A percentile compares a stretch with the other conserved stretches of the same genome.
Conservation (phyloP, 2,888 invertebrate genomes). For the Slavum lentiscoides region DNA sequence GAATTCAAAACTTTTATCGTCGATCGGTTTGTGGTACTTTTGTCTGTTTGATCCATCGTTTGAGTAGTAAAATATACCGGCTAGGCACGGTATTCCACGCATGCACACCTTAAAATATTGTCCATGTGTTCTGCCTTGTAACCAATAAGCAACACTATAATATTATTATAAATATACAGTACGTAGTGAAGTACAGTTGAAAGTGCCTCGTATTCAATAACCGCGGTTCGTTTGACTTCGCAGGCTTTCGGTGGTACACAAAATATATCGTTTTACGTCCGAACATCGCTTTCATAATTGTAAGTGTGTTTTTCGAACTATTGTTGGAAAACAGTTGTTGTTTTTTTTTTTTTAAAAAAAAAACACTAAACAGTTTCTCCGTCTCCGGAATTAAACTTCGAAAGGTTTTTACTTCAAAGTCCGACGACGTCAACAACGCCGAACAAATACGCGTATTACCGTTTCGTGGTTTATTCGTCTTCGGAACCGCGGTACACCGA, state of each 20-base stretch:
- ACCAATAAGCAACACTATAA: slow-evolving; percentile 2
- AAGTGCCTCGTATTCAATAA: background rate
- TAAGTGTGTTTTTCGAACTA: background rate
- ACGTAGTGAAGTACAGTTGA: background rate
- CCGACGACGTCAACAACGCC: background rate
- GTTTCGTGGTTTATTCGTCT: too few species aligned
- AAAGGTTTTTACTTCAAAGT: background rate
- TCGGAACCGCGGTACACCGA: too few species aligned
- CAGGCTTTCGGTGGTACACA: background rate
- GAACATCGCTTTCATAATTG: background rate
- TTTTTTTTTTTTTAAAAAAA: too few species aligned
- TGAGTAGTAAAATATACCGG: background rate
- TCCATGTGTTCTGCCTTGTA: slow-evolving; percentile 29
- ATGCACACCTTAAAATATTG: slow-evolving; percentile 18
- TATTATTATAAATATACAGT: too few species aligned
- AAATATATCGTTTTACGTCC: slow-evolving; percentile 14
- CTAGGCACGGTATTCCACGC: slow-evolving; percentile 25
- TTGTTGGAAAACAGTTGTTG: background rate
- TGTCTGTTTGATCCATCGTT: background rate
- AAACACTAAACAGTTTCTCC: background rate
- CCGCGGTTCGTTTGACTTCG: slow-evolving; percentile 24
- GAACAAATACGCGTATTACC: too few species aligned
- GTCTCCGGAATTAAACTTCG: background rate
- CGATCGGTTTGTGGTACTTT: background rate
- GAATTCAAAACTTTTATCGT: background rate